Conservation (phyloP, 2,888 invertebrate genomes). For the Leptura quadrifasciata region DNA sequence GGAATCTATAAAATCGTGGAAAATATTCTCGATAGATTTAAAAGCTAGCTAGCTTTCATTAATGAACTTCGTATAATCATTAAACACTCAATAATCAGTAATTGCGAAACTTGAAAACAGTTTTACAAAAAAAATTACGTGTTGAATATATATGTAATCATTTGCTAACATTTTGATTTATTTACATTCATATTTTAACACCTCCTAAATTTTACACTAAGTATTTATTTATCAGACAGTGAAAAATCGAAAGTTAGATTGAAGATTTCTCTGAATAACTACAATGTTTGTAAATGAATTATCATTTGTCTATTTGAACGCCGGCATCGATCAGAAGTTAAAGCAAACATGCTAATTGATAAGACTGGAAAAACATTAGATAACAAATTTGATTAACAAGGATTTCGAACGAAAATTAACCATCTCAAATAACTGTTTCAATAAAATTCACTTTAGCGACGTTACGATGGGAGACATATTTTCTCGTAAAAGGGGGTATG, state of each 20-base stretch:
- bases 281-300: background rate
- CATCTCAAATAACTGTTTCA: no score
- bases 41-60: no score
- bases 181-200: background rate
- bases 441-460: no score
- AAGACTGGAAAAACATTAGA: background rate
- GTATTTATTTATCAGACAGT: background rate
- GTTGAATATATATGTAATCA: background rate
- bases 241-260: background rate
- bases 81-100: no score
- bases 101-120: no score
- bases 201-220: background rate
- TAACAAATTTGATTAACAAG: no score
- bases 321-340: background rate
- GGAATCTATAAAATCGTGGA: no score
- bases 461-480: no score
- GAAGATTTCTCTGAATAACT: background rate
- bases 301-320: background rate
- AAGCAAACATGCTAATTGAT: background rate
- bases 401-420: no score
- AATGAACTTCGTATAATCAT: no score
- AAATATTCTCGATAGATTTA: no score
- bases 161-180: constrained; percentile 7
- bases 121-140: background rate
- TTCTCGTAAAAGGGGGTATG: no score